These are phyloP conservation scores for Grammomys surdaster DNA, from an alignment of 2,113 vertebrate species.

Conservation along the genomic window DNA sequence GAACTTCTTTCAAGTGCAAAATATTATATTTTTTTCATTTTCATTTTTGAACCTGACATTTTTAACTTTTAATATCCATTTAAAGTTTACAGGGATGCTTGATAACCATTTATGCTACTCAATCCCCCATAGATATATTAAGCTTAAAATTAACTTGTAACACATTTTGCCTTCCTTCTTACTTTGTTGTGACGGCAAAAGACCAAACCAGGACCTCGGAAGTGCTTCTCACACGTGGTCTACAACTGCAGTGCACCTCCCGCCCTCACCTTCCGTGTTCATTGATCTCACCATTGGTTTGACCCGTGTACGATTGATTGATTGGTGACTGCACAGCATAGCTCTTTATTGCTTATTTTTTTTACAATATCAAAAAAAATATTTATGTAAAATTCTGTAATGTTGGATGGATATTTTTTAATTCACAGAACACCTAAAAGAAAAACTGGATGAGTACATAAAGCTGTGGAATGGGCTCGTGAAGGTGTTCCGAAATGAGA, in stretches of 20 bases:
- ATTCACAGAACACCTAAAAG: constrained; percentile 94
- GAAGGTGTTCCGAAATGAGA: constrained; percentile 96
- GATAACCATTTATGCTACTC: not conserved
- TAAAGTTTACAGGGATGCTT: constrained; percentile 40
- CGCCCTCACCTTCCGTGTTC: not conserved
- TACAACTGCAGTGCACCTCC: not conserved
- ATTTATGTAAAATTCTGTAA: constrained; percentile 50
- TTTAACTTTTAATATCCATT: not conserved
- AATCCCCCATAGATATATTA: constrained; percentile 19
- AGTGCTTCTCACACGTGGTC: not conserved
- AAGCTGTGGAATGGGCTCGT: constrained; percentile 98
- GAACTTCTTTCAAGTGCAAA: constrained; percentile 17
- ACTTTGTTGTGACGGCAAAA: not conserved
- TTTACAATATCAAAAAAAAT: not conserved
- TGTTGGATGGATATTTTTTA: constrained; percentile 34
- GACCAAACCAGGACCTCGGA: not conserved
- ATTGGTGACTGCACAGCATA: not conserved
- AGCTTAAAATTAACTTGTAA: constrained; percentile 33
- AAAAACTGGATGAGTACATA: constrained; percentile 95
- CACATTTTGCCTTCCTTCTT: not conserved
- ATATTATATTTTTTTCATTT: not conserved
- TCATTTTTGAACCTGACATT: not conserved
- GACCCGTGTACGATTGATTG: not conserved
- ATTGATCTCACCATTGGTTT: not conserved
- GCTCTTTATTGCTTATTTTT: not conserved